Base-by-base conservation (phyloP, 2,797 vertebrate genomes). In the Eurystomus glaucurus region DNA sequence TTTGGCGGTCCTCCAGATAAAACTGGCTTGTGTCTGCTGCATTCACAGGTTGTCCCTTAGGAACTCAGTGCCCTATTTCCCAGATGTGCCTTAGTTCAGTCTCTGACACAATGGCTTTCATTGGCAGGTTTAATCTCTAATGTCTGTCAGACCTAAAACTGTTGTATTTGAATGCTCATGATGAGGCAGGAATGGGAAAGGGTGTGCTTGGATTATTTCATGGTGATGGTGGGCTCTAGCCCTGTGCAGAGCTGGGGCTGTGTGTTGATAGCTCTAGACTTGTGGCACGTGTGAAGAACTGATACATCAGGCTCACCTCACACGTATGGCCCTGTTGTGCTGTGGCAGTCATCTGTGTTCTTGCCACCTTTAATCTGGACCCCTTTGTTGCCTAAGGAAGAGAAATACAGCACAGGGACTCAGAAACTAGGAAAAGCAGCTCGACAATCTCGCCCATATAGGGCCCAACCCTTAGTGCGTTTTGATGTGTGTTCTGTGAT, bases 291-390 rank as follows among this genome's bases (percentile, higher is more conserved):
- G 37, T 54, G 37, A 62, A 77, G 51, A 69, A 31, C 31, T 25
- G 50, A 72, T 28, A 21, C 37, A 35, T 13, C 45, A 48, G 17
- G 17, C 18, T 82, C 22, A 68, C 39, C 15, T 77, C 25, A 7
- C 9, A 8, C 9, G 16, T 6, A 3, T 20, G 26, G 20, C 33
- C 54, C 29, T 35, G 2, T 41, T 43, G 55, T 62, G 50, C 6
- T 6, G 3, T 19, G 57, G 35, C 1, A 2, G 35, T n/a, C 4
- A 1, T 15, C 35, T 21, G 0, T 62, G n/a, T 84, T 51, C 55
- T 21, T 77, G 16, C 8, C 31, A n/a, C 20, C n/a, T 84, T 70
- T 43, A 43, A 35, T 58, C 20, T 77, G 51, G 46, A 46, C 8
- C 8, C 77, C 46, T 72, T 2, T 45, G 9, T 74, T 85, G 37